phyloP scores from a whole-genome alignment of 2,888 invertebrate species.

The Hartigia nigra region DNA sequence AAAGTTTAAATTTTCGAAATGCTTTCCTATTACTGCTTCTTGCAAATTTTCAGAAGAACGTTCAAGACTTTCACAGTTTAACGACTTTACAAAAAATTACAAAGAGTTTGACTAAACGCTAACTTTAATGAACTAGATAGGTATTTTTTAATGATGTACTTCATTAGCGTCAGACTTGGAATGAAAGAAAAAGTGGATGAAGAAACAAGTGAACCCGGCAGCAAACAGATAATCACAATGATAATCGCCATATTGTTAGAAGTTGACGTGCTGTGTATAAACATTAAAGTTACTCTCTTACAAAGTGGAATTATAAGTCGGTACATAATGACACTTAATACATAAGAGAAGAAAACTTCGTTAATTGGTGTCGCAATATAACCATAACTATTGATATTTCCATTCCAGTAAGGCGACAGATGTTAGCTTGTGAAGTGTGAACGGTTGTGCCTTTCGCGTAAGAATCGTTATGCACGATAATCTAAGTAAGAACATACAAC shows the following conservation, averaged over 20 bases:
- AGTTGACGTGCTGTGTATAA: neutral
- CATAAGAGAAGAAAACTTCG: slow-evolving; percentile 27
- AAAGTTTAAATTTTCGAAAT: neutral
- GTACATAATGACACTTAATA: neutral
- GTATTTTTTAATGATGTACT: neutral
- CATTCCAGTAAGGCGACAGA: neutral
- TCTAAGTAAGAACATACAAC: neutral
- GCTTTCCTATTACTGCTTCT: neutral
- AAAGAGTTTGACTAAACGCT: neutral
- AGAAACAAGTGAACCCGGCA: neutral
- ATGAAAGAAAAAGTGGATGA: neutral
- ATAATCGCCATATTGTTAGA: neutral
- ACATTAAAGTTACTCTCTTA: neutral
- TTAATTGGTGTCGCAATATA: slow-evolving; percentile 27
- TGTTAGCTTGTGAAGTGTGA: neutral
- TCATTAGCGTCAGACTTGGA: neutral
- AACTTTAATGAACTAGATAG: neutral
- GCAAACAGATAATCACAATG: neutral
- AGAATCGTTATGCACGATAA: neutral
- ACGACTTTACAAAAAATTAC: neutral
- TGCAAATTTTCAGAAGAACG: neutral
- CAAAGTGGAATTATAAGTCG: neutral
- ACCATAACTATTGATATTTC: neutral
- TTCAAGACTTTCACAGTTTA: neutral
- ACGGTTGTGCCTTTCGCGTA: neutral